Percentiles rank a stretch among this genome's conserved stretches.
Evolutionary conservation across 2,888 invertebrate genomes (phyloP).

Genomic region (Megaustenia siamemsis): DNA sequence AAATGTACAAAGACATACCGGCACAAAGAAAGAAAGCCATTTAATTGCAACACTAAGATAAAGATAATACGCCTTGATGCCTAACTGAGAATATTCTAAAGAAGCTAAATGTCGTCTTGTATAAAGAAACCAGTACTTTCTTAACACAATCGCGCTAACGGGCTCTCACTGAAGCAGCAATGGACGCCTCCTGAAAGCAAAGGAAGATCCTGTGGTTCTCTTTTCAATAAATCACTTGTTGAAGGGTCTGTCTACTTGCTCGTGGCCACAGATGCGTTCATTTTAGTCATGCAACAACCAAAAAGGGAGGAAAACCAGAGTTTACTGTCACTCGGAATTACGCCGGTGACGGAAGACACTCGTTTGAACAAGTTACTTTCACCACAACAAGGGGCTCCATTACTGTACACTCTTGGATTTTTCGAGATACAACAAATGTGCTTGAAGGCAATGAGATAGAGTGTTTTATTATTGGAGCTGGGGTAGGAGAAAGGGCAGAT

Average conservation of each 20-base stretch:
- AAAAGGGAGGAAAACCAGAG: neutral
- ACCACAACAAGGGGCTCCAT: neutral
- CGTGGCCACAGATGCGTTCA: neutral
- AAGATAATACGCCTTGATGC: too few relatives aligned
- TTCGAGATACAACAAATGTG: neutral
- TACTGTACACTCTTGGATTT: neutral
- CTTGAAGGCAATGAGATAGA: too few relatives aligned
- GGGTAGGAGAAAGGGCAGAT: too few relatives aligned
- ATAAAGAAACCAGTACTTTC: neutral
- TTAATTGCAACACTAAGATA: too few relatives aligned
- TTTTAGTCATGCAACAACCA: neutral
- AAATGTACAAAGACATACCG: too few relatives aligned
- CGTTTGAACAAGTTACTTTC: neutral
- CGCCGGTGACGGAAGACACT: neutral
- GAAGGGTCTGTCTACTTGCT: neutral
- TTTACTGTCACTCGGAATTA: neutral
- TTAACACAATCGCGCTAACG: constrained; percentile 14
- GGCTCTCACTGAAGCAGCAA: neutral
- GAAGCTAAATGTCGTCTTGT: too few relatives aligned
- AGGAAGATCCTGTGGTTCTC: constrained; percentile 33
- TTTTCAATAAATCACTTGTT: constrained; percentile 35
- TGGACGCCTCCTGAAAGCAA: neutral
- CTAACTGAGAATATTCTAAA: too few relatives aligned
- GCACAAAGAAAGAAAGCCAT: too few relatives aligned
- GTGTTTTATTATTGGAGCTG: too few relatives aligned